A percentile compares a stretch with the other conserved stretches of the same genome.
These are phyloP conservation scores for Ips nitidus DNA, from an alignment of 1,140 invertebrate species.

Conservation along the genomic window DNA sequence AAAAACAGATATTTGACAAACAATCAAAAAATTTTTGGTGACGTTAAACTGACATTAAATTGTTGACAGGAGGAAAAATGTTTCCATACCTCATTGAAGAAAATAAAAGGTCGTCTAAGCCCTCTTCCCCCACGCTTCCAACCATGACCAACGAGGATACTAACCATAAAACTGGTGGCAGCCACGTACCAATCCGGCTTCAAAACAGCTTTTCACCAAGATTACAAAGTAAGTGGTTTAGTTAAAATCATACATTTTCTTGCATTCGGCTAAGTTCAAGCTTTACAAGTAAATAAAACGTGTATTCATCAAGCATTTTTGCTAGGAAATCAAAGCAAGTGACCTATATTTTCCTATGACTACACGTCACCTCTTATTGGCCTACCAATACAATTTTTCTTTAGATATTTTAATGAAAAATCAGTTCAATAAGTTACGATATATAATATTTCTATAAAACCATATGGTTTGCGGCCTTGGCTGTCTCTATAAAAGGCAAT, in stretches of 20 bases:
- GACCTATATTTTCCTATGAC: too few relatives aligned
- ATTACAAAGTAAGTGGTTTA: slow-evolving; percentile 33
- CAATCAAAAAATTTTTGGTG: background rate
- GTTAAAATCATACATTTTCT: background rate
- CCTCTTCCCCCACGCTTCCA: slow-evolving; percentile 20
- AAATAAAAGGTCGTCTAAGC: slow-evolving; percentile 36
- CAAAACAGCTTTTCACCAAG: slow-evolving; percentile 34
- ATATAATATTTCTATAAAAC: background rate
- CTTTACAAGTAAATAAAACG: too few relatives aligned
- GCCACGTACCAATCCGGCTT: slow-evolving; percentile 18
- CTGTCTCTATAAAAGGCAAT: background rate
- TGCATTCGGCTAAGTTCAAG: background rate
- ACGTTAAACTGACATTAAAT: slow-evolving; percentile 31
- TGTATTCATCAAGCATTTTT: too few relatives aligned
- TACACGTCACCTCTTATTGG: too few relatives aligned
- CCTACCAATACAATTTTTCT: too few relatives aligned
- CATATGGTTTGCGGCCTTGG: slow-evolving; percentile 3
- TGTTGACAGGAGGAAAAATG: slow-evolving; percentile 49
- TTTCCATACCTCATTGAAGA: slow-evolving; percentile 46
- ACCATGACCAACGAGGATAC: slow-evolving; percentile 14
- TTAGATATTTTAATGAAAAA: too few relatives aligned
- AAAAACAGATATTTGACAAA: background rate
- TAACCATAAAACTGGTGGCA: slow-evolving; percentile 8
- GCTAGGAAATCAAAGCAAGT: too few relatives aligned
- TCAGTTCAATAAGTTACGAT: too few relatives aligned